phyloP scores from a whole-genome alignment of 2,797 vertebrate genomes.

The Onychomys torridus region DNA sequence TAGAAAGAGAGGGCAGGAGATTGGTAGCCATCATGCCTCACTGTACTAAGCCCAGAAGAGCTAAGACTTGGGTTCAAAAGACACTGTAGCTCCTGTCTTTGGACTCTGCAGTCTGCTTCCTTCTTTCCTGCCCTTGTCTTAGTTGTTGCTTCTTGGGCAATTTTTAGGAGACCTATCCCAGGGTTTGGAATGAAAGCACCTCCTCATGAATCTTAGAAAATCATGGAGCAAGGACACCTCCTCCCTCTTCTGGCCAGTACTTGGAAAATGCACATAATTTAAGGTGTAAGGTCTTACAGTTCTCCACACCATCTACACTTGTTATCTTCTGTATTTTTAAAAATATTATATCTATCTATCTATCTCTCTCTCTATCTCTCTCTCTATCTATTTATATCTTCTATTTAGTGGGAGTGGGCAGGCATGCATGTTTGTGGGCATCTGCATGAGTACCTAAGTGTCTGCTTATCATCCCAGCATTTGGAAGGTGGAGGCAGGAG shows the following conservation, averaged over 20 bases:
- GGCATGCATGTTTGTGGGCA: too few relatives aligned
- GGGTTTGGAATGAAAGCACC: neutral
- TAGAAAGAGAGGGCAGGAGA: neutral
- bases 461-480: neutral
- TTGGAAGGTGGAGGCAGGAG: neutral
- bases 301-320: neutral
- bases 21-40: too few relatives aligned
- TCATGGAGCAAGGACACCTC: rapidly evolving
- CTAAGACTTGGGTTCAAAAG: neutral
- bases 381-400: neutral
- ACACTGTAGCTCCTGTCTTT: neutral
- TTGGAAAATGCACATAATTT: neutral
- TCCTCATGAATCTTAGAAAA: neutral
- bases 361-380: too few relatives aligned
- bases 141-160: neutral
- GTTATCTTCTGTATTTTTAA: neutral
- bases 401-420: neutral
- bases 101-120: neutral
- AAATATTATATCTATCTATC: neutral
- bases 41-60: neutral
- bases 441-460: neutral
- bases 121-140: neutral
- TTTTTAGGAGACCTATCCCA: neutral
- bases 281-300: neutral
- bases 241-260: neutral